Percentiles rank a stretch among this genome's conserved stretches.
These are phyloP conservation scores for Synaphobranchus kaupii DNA, from an alignment of 2,797 vertebrate genomes.

Conservation along the genomic window DNA sequence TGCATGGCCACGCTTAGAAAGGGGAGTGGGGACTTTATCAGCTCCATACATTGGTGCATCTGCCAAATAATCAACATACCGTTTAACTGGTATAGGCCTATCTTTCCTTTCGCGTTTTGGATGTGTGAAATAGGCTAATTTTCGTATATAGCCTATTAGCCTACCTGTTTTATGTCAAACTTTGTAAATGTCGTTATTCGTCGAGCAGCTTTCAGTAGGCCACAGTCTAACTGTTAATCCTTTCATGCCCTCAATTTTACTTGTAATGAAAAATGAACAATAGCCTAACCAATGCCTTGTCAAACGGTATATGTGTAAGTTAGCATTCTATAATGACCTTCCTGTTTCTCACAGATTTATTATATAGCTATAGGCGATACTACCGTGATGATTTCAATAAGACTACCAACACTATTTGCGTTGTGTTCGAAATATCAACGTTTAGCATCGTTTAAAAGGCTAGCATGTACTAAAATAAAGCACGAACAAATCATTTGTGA, in stretches of 20 bases:
- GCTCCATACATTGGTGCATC: conserved; percentile 41
- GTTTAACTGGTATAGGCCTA: conserved; percentile 26
- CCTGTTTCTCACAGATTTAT: neutral
- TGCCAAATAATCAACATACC: conserved; percentile 42
- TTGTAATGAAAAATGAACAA: neutral
- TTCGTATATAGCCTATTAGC: neutral
- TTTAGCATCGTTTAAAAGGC: neutral
- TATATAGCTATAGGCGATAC: neutral
- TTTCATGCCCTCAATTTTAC: neutral
- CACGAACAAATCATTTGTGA: neutral
- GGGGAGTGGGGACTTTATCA: conserved; percentile 48
- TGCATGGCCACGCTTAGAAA: conserved; percentile 26
- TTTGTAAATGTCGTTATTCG: neutral
- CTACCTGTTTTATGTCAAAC: neutral
- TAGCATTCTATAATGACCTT: neutral
- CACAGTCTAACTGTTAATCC: neutral
- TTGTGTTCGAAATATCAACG: neutral
- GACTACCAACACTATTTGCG: neutral
- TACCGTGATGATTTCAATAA: neutral
- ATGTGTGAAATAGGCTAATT: neutral
- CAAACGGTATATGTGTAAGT: neutral
- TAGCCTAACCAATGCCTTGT: neutral
- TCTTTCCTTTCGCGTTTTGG: neutral
- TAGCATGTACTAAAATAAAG: neutral
- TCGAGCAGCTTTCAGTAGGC: neutral